These are phyloP conservation scores for Halcyon badia DNA, from an alignment of 2,797 vertebrate genomes.

Conservation along the genomic window DNA sequence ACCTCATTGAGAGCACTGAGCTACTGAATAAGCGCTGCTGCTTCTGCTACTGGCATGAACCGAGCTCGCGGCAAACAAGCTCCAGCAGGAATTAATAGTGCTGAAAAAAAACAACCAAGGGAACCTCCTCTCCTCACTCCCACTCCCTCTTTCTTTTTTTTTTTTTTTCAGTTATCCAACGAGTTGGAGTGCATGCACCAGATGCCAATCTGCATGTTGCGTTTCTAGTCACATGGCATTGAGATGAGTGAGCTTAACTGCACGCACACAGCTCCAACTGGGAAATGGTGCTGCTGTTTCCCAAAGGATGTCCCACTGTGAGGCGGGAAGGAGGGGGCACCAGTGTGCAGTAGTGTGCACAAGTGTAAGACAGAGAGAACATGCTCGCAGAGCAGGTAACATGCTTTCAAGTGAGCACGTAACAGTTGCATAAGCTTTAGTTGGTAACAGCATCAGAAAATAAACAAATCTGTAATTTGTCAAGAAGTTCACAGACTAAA, in stretches of 20 bases:
- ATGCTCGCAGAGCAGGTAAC: background rate
- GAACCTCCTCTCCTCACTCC: constrained; percentile 21
- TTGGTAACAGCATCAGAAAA: background rate
- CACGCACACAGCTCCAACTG: constrained; percentile 37
- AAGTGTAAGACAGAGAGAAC: background rate
- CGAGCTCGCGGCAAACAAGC: background rate
- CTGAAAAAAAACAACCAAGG: constrained; percentile 1
- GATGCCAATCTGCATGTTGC: constrained; percentile 48
- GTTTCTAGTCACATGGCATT: background rate
- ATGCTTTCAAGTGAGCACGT: rapidly evolving
- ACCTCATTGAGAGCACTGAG: constrained; percentile 81
- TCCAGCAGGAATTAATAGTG: constrained; percentile 14
- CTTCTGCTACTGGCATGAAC: constrained; percentile 50
- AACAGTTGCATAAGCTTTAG: background rate
- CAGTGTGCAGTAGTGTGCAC: background rate
- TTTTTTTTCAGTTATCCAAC: background rate
- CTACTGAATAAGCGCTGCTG: background rate
- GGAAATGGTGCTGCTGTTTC: background rate
- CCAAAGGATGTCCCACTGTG: background rate
- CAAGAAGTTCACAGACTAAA: background rate
- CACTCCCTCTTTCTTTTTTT: background rate
- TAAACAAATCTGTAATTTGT: background rate
- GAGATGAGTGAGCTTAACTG: constrained; percentile 52
- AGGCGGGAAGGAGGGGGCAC: background rate
- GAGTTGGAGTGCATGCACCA: background rate